Base-by-base conservation (phyloP, 2,113 vertebrate genomes). In the Tetrao urogallus region DNA sequence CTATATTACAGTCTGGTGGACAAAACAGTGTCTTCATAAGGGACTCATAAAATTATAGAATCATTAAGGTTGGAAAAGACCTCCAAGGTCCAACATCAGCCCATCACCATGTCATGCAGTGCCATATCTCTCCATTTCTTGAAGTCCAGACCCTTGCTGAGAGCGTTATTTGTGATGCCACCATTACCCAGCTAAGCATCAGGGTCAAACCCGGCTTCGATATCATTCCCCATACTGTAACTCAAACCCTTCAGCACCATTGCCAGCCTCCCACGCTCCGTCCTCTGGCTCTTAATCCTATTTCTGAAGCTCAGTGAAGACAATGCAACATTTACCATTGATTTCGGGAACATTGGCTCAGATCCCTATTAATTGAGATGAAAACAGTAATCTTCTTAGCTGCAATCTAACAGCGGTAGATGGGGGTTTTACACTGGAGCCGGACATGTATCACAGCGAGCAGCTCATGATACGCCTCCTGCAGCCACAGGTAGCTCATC, bases 391-490 rank as follows among this genome's bases (percentile, higher is more conserved):
- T 28, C 38, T 70, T 34, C 36, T 56, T 30, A 45, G 77, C 61
- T 30, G 32, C 17, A 54, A 54, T 54, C 60, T 56, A 38, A 16
- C n/a, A 60, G 80, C 1, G 0, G 61, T 40, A 57, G 32, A 6
- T 1, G 6, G 15, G 6, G 66, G 7, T 57, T 74, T 50, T 20
- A 8, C 45, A n/a, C 42, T 1, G 0, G 38, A 60, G n/a, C 38
- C 27, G 25, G 38, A 47, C n/a, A 27, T 1, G 8, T 45, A 25
- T 40, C 30, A 7, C 38, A 19, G 64, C 0, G 3, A 75, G 45
- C 43, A 40, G 52, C 1, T 2, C 28, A 3, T 42, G 14, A 10
- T 10, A 0, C 6, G 15, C n/a, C 38, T 73, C 24, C 54, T 3
- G 0, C 2, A 54, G 81, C 76, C 57, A 22, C 43, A 5, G 66